Evolutionary conservation across 2,113 vertebrate genomes (phyloP), one percentile per base, ranked within the genome.

Genomic region (Brachirus orientalis): DNA sequence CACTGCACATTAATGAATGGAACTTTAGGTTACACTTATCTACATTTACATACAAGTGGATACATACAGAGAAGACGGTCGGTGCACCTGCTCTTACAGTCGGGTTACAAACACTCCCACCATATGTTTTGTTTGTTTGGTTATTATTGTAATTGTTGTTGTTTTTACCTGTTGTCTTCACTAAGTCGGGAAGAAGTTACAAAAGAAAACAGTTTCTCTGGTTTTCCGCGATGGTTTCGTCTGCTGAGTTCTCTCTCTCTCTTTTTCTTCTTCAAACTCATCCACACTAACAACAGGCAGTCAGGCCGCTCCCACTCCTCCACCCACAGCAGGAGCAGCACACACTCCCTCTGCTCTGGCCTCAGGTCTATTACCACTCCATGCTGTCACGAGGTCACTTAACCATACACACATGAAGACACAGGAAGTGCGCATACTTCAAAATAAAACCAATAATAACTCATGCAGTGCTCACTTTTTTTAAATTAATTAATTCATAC

Each of bases 151-250:
- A n/a, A n/a, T n/a, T n/a, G n/a, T n/a, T n/a, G n/a, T 20, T 9
- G 8, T 13, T 22, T 33, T 82, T 87, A 85, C 87, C 82, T 86
- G 69, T 59, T 1, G 72, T 86, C 51, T 62, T 85, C 78, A 82
- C 52, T 48, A 62, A 45, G 76, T 71, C 86, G 48, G 63, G 69
- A 72, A 78, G 51, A 82, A 61, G 64, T 72, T 38, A 44, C 14
- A 54, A 55, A 70, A 74, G 14, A 16, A 59, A 56, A 46, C 62
- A 0, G 33, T 18, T 44, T 37, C 18, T 40, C 61, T 60, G 0
- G 74, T 28, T 82, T 54, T 69, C 53, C 68, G 38, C 46, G 48
- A 22, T 14, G 18, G 75, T 66, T 33, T 82, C 66, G 51, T 18
- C 76, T 50, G 73, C 62, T 75, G 56, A 37, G 77, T 43, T 41